A percentile compares a stretch with the other conserved stretches of the same genome.
Conservation (phyloP, 2,888 invertebrate genomes). For the Argyra leucocephala region DNA sequence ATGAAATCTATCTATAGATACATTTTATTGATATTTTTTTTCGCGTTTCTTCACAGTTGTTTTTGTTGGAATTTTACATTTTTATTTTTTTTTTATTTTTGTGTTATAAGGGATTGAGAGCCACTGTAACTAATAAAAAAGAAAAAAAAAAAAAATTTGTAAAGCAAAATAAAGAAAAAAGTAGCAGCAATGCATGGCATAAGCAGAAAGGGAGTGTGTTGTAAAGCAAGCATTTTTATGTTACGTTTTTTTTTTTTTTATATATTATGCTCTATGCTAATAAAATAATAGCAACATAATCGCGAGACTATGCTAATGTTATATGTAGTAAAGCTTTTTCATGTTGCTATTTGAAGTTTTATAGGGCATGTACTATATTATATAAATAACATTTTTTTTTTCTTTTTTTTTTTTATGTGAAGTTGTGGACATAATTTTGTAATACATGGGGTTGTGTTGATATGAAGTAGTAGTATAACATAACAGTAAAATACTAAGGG, state of each 20-base stretch:
- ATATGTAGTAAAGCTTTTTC: not conserved
- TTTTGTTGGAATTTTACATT: not conserved
- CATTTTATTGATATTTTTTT: not conserved
- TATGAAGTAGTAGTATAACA: not conserved
- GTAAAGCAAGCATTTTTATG: not conserved
- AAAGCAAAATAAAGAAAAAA: not conserved
- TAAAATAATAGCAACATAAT: not conserved
- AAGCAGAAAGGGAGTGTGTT: not conserved
- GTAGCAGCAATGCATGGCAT: not conserved
- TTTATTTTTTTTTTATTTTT: not conserved
- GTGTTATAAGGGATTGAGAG: not conserved
- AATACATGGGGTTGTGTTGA: too few species aligned
- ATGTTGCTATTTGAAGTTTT: not conserved
- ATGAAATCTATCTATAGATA: conserved; percentile 3
- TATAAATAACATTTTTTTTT: not conserved
- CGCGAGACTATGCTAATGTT: conserved; percentile 1
- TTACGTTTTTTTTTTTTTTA: not conserved
- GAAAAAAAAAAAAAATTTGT: not conserved
- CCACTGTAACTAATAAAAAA: not conserved
- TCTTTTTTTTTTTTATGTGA: too few species aligned
- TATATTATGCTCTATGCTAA: not conserved
- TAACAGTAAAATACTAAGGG: not conserved
- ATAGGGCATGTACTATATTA: not conserved
- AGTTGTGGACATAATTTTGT: too few species aligned
- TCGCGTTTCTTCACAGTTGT: not conserved